Evolutionary conservation across 37 sponge, comb jelly and placozoan genomes (phyloP).

Genomic region (Bolinopsis microptera): DNA sequence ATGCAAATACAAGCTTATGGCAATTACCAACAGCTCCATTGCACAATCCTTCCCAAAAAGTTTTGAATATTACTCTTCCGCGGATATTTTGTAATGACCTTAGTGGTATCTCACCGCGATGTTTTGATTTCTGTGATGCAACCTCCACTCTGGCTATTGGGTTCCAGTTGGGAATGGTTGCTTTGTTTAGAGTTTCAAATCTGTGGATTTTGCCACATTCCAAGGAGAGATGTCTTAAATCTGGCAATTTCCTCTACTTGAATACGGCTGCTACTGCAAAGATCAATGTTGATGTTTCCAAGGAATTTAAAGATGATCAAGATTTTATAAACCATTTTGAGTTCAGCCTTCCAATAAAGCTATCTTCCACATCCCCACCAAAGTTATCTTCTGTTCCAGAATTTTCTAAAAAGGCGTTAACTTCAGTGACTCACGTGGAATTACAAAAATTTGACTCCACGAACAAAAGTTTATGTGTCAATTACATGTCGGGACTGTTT

Average conservation of each 20-base stretch:
- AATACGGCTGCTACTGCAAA: not conserved
- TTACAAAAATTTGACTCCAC: too few species aligned
- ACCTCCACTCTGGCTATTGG: not conserved
- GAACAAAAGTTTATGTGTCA: not conserved
- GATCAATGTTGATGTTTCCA: not conserved
- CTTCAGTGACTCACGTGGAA: constrained; percentile 4
- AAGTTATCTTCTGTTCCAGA: not conserved
- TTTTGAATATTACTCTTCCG: not conserved
- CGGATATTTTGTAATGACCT: not conserved
- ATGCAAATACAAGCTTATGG: not conserved
- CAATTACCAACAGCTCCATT: not conserved
- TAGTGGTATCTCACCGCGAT: not conserved
- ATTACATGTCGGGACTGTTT: constrained; percentile 27
- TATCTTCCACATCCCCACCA: not conserved
- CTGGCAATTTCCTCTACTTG: not conserved
- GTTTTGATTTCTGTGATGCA: not conserved
- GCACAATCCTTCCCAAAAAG: not conserved
- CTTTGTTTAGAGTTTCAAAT: not conserved
- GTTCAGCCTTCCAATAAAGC: not conserved
- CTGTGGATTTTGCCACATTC: not conserved
- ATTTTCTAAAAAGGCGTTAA: not conserved
- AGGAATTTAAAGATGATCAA: constrained; percentile 4
- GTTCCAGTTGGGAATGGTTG: not conserved
- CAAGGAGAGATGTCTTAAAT: not conserved
- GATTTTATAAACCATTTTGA: not conserved